Base-by-base conservation (phyloP, 2,888 invertebrate species). In the Torymus auratus region DNA sequence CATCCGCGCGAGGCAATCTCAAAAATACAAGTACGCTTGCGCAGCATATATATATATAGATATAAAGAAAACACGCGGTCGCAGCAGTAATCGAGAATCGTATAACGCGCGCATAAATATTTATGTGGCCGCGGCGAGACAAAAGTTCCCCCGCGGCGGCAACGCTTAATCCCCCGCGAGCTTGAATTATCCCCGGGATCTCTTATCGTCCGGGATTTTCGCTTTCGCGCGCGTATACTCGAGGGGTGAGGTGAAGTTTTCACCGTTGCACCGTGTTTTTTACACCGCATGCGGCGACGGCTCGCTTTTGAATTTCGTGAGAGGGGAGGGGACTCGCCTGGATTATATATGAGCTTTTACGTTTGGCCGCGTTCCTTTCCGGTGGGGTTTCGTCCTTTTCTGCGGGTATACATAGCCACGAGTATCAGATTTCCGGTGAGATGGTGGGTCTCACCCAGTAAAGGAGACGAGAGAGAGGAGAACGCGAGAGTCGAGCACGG, bases 101-200 rank as follows among this genome's bases (percentile, higher is more conserved):
- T 28, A 28, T 28, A 41, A 41, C 41, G 41, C 41, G 7, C 41
- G 55, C 15, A 64, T 73, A 73, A 73, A 73, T 73, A 73, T 73
- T 73, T 73, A 64, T 56, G 61, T 41, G 52, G n/a, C 14, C 4
- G 41, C 41, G 41, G 41, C 7, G 41, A 60, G 13, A 17, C 60
- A 61, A 53, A 23, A 53, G 72, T 53, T 15, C 20, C 52, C 15
- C n/a, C 17, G 41, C n/a, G 5, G 7, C 41, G 41, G 7, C 41
- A 7, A 41, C 2, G n/a, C 28, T 53, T 12, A 15, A 23, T n/a
- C 65, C 65, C 73, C 28, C 65, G 17, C 2, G 65, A 74, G 73
- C 41, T 17, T 74, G 65, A 74, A 64, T 74, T 55, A 74, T 62
- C 28, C 72, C 23, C 0, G 52, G 13, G 55, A 62, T 72, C 52